phyloP scores from a whole-genome alignment of 1,140 invertebrate genomes.

The Drosophila ambigua region DNA sequence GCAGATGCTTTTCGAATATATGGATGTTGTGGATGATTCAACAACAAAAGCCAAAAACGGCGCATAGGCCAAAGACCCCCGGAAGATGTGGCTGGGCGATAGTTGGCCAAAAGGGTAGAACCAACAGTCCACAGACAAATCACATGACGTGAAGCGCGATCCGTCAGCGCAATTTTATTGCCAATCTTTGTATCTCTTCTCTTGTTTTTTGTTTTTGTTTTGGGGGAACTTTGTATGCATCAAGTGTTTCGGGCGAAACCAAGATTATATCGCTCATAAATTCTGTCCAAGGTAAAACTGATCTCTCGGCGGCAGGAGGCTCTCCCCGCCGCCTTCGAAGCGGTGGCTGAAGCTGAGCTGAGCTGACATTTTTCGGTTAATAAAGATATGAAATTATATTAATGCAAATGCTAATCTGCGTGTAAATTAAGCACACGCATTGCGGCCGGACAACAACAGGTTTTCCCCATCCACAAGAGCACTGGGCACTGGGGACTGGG shows the following conservation, averaged over 20 bases:
- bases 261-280: slow-evolving; percentile 56
- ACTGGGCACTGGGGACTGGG: slow-evolving; percentile 5
- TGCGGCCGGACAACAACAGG: slow-evolving; percentile 49
- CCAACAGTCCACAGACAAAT: slow-evolving; percentile 1
- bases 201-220: background rate
- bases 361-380: slow-evolving; percentile 57
- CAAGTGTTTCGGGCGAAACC: slow-evolving; percentile 26
- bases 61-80: slow-evolving; percentile 49
- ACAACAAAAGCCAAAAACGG: slow-evolving; percentile 42
- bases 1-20: background rate
- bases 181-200: slow-evolving; percentile 19
- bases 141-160: slow-evolving; percentile 26
- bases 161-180: slow-evolving; percentile 7
- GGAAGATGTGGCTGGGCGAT: slow-evolving; percentile 21
- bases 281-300: slow-evolving; percentile 41
- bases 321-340: background rate
- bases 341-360: background rate
- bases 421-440: slow-evolving; percentile 78
- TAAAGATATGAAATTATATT: slow-evolving; percentile 77
- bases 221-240: slow-evolving; percentile 35
- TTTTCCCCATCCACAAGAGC: slow-evolving; percentile 34
- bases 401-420: slow-evolving; percentile 72
- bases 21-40: slow-evolving; percentile 31
- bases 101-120: background rate
- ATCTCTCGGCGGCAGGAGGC: background rate